phyloP scores from a whole-genome alignment of 2,113 vertebrate species.

The Serinus canaria region DNA sequence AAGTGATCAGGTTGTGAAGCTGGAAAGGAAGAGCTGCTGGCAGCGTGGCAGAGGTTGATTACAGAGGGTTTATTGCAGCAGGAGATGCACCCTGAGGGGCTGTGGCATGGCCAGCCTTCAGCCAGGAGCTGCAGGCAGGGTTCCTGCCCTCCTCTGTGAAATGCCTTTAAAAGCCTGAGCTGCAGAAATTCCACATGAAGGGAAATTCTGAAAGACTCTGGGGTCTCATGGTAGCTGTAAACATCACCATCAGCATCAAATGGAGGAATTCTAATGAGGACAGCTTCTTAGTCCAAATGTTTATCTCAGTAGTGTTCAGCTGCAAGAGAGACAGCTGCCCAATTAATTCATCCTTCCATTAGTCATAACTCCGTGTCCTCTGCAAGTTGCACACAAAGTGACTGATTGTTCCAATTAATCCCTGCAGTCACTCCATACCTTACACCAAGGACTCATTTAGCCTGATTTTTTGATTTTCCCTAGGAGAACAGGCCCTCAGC shows the following conservation, averaged over 20 bases:
- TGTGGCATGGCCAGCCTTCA: not conserved
- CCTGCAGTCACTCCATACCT: not conserved
- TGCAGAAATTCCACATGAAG: not conserved
- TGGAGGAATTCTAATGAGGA: not conserved
- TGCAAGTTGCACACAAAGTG: not conserved
- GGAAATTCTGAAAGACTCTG: not conserved
- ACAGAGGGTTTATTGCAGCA: not conserved
- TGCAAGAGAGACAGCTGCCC: constrained; percentile 10
- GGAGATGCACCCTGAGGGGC: not conserved
- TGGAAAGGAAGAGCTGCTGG: not conserved
- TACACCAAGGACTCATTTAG: not conserved
- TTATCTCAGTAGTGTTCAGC: not conserved
- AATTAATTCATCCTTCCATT: not conserved
- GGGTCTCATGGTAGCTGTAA: not conserved
- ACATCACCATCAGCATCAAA: not conserved
- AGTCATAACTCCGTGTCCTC: not conserved
- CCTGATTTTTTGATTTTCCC: not conserved
- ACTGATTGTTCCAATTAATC: not conserved
- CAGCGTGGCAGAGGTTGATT: not conserved
- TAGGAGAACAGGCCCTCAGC: not conserved
- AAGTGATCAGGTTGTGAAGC: not conserved
- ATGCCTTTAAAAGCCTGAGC: not conserved
- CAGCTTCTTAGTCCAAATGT: constrained; percentile 10
- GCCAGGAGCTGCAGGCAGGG: not conserved
- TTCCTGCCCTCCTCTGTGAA: not conserved